These are phyloP conservation scores for Tortrix viridana DNA, from an alignment of 2,888 invertebrate genomes.

Conservation along the genomic window DNA sequence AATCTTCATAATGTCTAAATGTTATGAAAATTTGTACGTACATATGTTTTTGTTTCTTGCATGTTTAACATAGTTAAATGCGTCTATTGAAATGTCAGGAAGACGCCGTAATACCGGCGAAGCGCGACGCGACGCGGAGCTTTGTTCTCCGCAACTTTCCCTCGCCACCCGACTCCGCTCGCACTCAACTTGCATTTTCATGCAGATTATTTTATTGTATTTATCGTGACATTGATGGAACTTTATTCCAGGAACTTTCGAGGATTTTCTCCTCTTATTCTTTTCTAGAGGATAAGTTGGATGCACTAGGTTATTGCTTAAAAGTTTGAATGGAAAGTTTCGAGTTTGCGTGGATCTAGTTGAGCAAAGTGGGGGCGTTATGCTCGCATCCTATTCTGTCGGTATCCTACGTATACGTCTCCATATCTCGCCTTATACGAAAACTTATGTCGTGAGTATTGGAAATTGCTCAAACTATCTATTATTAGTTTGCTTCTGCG, in stretches of 20 bases:
- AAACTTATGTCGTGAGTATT: constrained; percentile 15
- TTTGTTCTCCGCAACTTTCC: constrained; percentile 24
- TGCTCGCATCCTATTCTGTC: constrained; percentile 5
- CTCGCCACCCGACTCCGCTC: constrained; percentile 9
- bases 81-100: too few species aligned
- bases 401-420: background rate
- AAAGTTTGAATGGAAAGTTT: constrained; percentile 36
- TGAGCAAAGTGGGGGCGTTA: constrained; percentile 16
- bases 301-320: constrained; percentile 38
- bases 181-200: constrained; percentile 32
- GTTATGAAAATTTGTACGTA: too few species aligned
- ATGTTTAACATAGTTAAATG: too few species aligned
- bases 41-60: too few species aligned
- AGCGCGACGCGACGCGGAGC: background rate
- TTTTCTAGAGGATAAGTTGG: constrained; percentile 34
- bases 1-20: too few species aligned
- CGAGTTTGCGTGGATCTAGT: constrained; percentile 34
- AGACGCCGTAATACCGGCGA: too few species aligned
- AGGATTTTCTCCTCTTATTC: constrained; percentile 33
- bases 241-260: constrained; percentile 30
- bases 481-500: constrained; percentile 1
- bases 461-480: constrained; percentile 3
- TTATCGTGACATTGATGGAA: constrained; percentile 36
- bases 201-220: constrained; percentile 32
- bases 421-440: constrained; percentile 8